These are phyloP conservation scores for Butorides virescens DNA, from an alignment of 2,113 vertebrate species.

Conservation along the genomic window DNA sequence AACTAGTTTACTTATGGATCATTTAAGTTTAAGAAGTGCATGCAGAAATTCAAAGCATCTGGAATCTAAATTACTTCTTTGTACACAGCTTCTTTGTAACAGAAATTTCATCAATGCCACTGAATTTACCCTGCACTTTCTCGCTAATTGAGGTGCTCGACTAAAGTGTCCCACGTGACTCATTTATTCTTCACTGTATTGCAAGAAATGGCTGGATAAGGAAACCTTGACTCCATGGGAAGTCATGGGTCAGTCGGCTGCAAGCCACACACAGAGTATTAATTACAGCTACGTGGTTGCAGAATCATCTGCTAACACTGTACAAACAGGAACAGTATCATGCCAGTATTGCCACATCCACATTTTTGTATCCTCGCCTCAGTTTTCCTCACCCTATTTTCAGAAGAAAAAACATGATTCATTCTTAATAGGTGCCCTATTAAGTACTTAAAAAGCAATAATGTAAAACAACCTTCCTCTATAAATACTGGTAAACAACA, in stretches of 20 bases:
- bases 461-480: not conserved
- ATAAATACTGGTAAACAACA: not conserved
- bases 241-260: not conserved
- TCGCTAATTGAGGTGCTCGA: not conserved
- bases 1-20: not conserved
- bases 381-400: constrained; percentile 2
- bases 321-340: not conserved
- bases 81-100: not conserved
- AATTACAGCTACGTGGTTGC: constrained; percentile 1
- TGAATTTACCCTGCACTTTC: constrained; percentile 20
- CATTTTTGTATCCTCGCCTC: constrained; percentile 4
- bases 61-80: not conserved
- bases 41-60: constrained; percentile 11
- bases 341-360: constrained; percentile 33
- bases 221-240: not conserved
- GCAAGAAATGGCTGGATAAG: not conserved
- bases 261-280: constrained; percentile 38
- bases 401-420: not conserved
- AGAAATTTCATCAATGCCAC: not conserved
- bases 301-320: constrained; percentile 9
- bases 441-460: not conserved
- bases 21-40: not conserved
- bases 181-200: not conserved
- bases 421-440: not conserved
- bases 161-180: not conserved